These are phyloP conservation scores for Brachypodius melanocephalos DNA, from an alignment of 2,113 vertebrate species.

Conservation along the genomic window DNA sequence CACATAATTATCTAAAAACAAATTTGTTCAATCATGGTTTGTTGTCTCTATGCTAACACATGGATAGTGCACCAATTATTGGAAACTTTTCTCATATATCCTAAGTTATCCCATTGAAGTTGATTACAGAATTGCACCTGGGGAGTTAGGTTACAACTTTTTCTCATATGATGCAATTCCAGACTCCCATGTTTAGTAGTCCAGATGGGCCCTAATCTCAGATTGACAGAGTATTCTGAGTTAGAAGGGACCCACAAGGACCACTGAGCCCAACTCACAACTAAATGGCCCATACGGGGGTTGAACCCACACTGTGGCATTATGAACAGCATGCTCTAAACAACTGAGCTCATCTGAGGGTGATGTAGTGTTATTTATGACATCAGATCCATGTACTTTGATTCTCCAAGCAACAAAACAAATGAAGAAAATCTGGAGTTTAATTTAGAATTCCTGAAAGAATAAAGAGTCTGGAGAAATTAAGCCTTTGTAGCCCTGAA, in stretches of 20 bases:
- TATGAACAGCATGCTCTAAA: not conserved
- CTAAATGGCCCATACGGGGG: fast-evolving
- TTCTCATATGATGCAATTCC: not conserved
- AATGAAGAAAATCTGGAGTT: not conserved
- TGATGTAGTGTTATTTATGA: not conserved
- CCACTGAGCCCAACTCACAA: no score
- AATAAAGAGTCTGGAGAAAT: not conserved
- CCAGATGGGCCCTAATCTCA: not conserved
- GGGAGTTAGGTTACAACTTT: not conserved
- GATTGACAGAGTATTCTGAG: not conserved
- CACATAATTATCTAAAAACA: not conserved
- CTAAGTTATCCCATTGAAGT: not conserved
- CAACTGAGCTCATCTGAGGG: not conserved
- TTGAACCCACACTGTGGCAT: not conserved
- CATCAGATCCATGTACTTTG: not conserved
- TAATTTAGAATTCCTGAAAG: not conserved
- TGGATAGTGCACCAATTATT: not conserved
- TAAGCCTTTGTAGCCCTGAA: not conserved
- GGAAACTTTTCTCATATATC: not conserved
- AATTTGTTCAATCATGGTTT: not conserved
- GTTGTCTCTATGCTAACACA: not conserved
- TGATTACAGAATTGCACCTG: not conserved
- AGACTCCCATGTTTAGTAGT: not conserved
- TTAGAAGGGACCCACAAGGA: not conserved
- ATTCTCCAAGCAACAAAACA: not conserved